These are phyloP conservation scores for Paracentrotus lividus DNA, from an alignment of 53 echinoderm and acorn worm species.

Conservation along the genomic window DNA sequence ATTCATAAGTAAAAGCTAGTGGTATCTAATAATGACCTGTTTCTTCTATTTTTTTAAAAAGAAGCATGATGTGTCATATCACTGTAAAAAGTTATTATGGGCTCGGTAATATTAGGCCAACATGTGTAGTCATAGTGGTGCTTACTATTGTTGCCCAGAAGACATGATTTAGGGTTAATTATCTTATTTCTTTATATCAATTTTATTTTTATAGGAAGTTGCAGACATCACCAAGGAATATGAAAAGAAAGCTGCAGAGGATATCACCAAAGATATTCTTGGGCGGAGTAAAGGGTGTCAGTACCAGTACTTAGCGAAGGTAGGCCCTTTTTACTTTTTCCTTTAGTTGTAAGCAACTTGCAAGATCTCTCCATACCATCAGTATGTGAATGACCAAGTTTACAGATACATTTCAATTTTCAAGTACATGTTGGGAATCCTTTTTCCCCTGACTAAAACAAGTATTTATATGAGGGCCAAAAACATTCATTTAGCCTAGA, in stretches of 20 bases:
- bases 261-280: constrained; percentile 27
- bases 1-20: too few species aligned
- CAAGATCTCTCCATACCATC: background rate
- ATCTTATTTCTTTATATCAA: background rate
- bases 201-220: constrained; percentile 48
- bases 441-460: too few species aligned
- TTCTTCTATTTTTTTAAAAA: background rate
- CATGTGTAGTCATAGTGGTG: background rate
- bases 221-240: constrained; percentile 25
- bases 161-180: background rate
- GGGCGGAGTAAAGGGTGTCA: constrained; percentile 18
- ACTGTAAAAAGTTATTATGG: background rate
- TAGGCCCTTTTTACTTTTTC: constrained; percentile 6
- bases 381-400: background rate
- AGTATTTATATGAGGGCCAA: too few species aligned
- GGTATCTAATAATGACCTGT: too few species aligned
- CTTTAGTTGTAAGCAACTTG: background rate
- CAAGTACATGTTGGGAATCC: too few species aligned
- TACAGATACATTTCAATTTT: too few species aligned
- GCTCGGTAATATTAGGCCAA: too few species aligned
- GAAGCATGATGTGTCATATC: background rate
- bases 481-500: too few species aligned
- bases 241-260: constrained; percentile 19
- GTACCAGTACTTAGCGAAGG: constrained; percentile 8
- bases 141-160: background rate